These are phyloP conservation scores for Aldabrachelys gigantea DNA, from an alignment of 2,113 vertebrate species.

Conservation along the genomic window DNA sequence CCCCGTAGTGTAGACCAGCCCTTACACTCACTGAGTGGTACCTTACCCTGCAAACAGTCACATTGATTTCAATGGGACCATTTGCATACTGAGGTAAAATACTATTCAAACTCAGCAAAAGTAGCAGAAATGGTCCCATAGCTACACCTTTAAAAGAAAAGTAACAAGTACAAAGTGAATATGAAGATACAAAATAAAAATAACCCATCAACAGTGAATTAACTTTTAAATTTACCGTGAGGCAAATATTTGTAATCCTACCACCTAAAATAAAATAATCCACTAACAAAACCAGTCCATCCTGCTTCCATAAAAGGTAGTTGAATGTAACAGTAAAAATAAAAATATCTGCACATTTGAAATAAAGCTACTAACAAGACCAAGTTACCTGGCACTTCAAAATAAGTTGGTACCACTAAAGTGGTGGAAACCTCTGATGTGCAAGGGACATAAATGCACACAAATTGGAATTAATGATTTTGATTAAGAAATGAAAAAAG, in stretches of 20 bases:
- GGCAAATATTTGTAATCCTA: neutral
- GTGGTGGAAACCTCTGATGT: neutral
- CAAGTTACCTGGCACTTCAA: neutral
- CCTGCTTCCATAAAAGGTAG: neutral
- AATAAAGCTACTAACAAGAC: neutral
- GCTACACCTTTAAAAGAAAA: neutral
- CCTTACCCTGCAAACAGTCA: neutral
- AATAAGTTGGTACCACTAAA: neutral
- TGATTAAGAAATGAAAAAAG: neutral
- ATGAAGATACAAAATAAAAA: neutral
- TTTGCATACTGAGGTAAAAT: neutral
- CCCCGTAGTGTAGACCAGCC: too few species aligned
- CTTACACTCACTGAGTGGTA: neutral
- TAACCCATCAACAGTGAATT: neutral
- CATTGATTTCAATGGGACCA: neutral
- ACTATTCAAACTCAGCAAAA: neutral
- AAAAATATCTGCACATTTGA: neutral
- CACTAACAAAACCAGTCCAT: neutral
- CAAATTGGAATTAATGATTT: neutral
- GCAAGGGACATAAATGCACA: neutral
- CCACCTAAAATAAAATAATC: neutral
- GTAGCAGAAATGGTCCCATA: neutral
- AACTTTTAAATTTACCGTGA: neutral
- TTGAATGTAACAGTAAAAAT: neutral
- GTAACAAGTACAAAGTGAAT: neutral